Percentiles rank a stretch among this genome's conserved stretches.
Conservation (phyloP, 1,140 invertebrate species). For the Procambarus clarkii region DNA sequence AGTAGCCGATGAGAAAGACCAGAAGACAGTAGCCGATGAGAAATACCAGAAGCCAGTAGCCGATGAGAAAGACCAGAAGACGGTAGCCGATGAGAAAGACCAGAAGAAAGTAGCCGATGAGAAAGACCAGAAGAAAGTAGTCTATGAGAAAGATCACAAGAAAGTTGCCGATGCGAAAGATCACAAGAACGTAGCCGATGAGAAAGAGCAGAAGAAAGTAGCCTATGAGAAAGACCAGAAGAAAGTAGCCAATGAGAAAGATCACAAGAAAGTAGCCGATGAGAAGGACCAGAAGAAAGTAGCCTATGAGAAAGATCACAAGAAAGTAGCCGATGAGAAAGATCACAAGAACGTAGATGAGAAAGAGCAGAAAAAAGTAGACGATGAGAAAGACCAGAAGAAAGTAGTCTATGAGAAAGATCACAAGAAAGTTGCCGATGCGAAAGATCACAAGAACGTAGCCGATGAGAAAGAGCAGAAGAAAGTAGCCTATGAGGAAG, state of each 20-base stretch:
- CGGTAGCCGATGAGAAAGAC: background rate
- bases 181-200: background rate
- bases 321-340: constrained; percentile 10
- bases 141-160: background rate
- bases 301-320: background rate
- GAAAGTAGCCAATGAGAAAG: background rate
- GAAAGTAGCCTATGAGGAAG: background rate
- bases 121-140: background rate
- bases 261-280: background rate
- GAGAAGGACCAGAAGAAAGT: background rate
- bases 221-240: background rate
- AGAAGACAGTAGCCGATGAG: background rate
- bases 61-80: background rate
- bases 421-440: background rate
- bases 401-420: background rate
- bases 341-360: background rate
- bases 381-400: background rate
- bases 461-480: background rate
- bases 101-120: background rate
- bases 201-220: background rate
- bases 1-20: background rate
- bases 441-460: background rate
- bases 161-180: background rate
- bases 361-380: background rate
- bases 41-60: background rate